These are phyloP conservation scores for Pentamera pediparva DNA, from an alignment of 53 echinoderm and acorn worm genomes.

Conservation along the genomic window DNA sequence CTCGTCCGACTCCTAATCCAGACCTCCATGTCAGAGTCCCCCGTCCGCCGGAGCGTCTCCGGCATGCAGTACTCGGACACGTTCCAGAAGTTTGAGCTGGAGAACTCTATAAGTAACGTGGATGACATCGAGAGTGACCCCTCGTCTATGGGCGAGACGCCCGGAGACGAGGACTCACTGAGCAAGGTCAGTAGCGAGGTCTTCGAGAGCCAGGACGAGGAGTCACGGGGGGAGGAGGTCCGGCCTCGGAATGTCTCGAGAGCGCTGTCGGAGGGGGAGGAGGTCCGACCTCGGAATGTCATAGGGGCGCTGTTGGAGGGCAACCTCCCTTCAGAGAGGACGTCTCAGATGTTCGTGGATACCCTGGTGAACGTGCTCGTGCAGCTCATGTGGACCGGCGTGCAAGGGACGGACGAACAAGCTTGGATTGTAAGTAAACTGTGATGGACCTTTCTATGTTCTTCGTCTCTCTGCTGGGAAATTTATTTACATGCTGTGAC, in stretches of 20 bases:
- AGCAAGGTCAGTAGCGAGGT: not conserved
- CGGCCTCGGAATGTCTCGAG: not conserved
- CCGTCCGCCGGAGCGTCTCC: not conserved
- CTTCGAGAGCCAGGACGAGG: not conserved
- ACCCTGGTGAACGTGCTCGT: conserved; percentile 83
- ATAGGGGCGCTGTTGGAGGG: not conserved
- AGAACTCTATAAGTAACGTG: not conserved
- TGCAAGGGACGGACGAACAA: conserved; percentile 69
- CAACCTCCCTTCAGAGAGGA: conserved; percentile 48
- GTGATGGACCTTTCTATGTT: too few relatives aligned
- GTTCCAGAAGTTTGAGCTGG: not conserved
- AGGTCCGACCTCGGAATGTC: not conserved
- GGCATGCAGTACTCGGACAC: not conserved
- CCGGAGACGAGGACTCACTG: not conserved
- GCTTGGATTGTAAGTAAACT: conserved; percentile 84
- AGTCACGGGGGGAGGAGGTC: not conserved
- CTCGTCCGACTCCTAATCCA: conserved; percentile 57
- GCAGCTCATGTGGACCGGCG: conserved; percentile 87
- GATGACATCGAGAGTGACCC: not conserved
- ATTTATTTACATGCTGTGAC: too few relatives aligned
- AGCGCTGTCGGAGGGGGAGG: not conserved
- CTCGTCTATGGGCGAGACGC: not conserved
- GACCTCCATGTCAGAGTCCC: conserved; percentile 24
- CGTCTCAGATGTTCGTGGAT: conserved; percentile 70
- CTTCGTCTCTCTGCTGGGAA: too few relatives aligned